Evolutionary conservation across 1,140 invertebrate genomes (phyloP).

Genomic region (Drosophila kanapiae): DNA sequence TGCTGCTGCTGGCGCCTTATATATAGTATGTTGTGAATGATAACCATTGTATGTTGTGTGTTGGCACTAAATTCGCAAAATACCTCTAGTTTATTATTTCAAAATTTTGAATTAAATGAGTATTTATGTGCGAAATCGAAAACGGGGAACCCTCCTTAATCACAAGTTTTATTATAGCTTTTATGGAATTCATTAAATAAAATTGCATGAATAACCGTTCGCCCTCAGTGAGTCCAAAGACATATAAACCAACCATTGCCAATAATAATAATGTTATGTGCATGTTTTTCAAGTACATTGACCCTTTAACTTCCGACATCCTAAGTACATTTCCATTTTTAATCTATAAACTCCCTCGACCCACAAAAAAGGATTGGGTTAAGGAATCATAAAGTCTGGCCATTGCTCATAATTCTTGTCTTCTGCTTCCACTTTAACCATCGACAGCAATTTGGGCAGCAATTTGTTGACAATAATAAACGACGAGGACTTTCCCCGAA

Average conservation of each 20-base stretch:
- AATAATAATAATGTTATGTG: constrained; percentile 54
- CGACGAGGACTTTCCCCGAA: constrained; percentile 87
- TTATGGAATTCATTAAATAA: constrained; percentile 9
- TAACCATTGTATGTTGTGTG: constrained; percentile 4
- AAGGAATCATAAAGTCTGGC: constrained; percentile 50
- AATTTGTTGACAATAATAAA: constrained; percentile 89
- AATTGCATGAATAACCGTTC: constrained; percentile 1
- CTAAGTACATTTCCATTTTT: constrained; percentile 52
- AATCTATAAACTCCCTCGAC: constrained; percentile 48
- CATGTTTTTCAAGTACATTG: constrained; percentile 60
- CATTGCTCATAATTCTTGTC: constrained; percentile 62
- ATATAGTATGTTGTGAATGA: constrained; percentile 17
- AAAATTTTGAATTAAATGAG: not conserved
- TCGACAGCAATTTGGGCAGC: constrained; percentile 88
- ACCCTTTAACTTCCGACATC: constrained; percentile 22
- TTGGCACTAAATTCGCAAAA: not conserved
- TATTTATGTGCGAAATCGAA: not conserved
- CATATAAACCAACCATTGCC: constrained; percentile 30
- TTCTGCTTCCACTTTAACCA: constrained; percentile 47
- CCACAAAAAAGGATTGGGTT: constrained; percentile 51
- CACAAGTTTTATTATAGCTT: no score
- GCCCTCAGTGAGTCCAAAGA: constrained; percentile 1
- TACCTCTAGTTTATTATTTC: not conserved
- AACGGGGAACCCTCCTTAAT: not conserved
- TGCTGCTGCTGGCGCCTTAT: constrained; percentile 9